These are phyloP conservation scores for Lycaon pictus DNA, from an alignment of 2,113 vertebrate genomes.

Conservation along the genomic window DNA sequence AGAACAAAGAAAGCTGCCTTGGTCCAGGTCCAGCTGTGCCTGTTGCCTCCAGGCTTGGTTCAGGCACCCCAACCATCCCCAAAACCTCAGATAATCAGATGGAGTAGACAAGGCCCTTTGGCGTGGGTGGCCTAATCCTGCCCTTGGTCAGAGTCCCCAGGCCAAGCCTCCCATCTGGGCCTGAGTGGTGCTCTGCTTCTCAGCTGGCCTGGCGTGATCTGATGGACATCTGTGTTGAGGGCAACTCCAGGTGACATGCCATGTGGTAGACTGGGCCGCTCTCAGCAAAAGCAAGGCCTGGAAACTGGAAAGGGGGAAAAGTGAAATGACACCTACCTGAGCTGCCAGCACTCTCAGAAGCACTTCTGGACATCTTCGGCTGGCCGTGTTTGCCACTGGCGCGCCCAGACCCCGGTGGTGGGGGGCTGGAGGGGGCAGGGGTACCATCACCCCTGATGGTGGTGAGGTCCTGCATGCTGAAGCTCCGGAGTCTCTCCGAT, in stretches of 20 bases:
- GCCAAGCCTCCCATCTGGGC: not conserved
- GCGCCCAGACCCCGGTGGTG: slow-evolving; percentile 84
- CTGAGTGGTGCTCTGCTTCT: not conserved
- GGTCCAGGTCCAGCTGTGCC: not conserved
- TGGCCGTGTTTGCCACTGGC: slow-evolving; percentile 90
- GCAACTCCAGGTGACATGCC: not conserved
- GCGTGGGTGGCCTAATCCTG: not conserved
- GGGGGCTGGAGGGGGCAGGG: slow-evolving; percentile 72
- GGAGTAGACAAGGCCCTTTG: not conserved
- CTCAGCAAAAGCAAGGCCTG: not conserved
- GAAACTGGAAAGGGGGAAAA: too few relatives aligned
- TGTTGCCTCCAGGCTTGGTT: not conserved
- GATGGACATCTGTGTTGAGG: not conserved
- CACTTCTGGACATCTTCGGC: slow-evolving; percentile 93
- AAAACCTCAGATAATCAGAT: not conserved
- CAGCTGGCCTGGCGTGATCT: not conserved
- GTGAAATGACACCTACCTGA: slow-evolving; percentile 86
- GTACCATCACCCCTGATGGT: slow-evolving; percentile 91
- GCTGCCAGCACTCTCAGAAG: slow-evolving; percentile 92
- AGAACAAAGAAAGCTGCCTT: not conserved
- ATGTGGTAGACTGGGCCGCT: not conserved
- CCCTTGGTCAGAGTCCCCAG: not conserved
- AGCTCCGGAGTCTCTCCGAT: slow-evolving; percentile 97
- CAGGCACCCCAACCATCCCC: not conserved
- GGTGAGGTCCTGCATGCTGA: slow-evolving; percentile 99